A percentile compares a stretch with the other conserved stretches of the same genome.
phyloP scores from a whole-genome alignment of 2,113 vertebrate genomes.

The Hemiprocne comata region DNA sequence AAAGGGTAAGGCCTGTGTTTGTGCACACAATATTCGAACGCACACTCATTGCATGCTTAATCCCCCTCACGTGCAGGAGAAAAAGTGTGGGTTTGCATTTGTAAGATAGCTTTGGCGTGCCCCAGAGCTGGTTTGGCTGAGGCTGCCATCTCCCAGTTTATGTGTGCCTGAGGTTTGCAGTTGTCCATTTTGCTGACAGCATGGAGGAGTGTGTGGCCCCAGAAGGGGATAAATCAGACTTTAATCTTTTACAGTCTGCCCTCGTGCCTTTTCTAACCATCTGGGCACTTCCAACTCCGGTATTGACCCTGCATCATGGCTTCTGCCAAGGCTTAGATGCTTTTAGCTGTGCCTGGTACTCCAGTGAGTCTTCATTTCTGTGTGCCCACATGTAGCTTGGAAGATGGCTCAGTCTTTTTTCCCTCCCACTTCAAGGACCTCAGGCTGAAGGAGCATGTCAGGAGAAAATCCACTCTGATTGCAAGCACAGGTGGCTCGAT shows the following conservation, averaged over 20 bases:
- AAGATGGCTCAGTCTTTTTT: background rate
- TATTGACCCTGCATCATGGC: background rate
- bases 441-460: background rate
- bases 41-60: conserved; percentile 1
- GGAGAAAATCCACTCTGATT: background rate
- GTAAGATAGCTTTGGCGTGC: background rate
- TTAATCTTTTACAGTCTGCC: conserved; percentile 2
- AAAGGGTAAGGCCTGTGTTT: conserved; percentile 19
- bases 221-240: conserved; percentile 21
- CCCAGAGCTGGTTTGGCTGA: background rate
- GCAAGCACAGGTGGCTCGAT: background rate
- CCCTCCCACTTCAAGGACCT: background rate
- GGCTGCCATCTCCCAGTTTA: background rate
- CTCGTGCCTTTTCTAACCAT: background rate
- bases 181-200: background rate
- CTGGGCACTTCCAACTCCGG: background rate
- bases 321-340: background rate
- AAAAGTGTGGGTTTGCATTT: conserved; percentile 50
- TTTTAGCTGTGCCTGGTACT: background rate
- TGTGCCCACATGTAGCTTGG: background rate
- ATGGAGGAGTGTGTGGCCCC: background rate
- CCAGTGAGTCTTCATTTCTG: background rate
- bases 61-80: background rate
- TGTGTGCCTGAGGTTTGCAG: background rate
- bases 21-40: conserved; percentile 48